Percentiles rank a stretch among this genome's conserved stretches.
Conservation (phyloP, 1,140 invertebrate species). For the Dinothrombium tinctorium region DNA sequence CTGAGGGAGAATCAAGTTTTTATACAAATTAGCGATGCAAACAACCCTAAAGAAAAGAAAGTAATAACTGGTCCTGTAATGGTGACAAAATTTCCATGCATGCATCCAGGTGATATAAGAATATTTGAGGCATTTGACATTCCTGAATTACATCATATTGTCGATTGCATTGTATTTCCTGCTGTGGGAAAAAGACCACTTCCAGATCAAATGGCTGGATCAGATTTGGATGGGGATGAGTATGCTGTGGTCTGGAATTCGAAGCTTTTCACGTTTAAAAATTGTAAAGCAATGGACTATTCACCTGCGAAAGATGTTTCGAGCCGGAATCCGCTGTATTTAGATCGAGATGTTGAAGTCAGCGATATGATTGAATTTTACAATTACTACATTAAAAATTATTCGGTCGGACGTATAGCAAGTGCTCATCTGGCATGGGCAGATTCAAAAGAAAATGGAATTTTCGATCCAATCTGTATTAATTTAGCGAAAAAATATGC, state of each 20-base stretch:
- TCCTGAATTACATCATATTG: conserved; percentile 18
- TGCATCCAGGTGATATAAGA: conserved; percentile 23
- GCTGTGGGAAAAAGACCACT: conserved; percentile 21
- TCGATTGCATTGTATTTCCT: conserved; percentile 25
- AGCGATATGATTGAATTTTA: conserved; percentile 18
- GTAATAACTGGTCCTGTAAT: conserved; percentile 11
- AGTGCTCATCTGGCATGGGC: conserved; percentile 17
- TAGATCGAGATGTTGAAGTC: conserved; percentile 5
- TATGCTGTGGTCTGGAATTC: conserved; percentile 15
- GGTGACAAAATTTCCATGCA: conserved; percentile 22
- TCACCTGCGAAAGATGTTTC: background rate
- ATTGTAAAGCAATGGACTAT: conserved; percentile 13
- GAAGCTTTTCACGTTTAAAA: conserved; percentile 9
- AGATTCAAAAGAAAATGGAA: conserved; percentile 14
- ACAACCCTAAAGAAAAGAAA: conserved; percentile 11
- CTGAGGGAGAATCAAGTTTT: too few species aligned
- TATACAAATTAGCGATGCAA: too few species aligned
- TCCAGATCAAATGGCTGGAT: conserved; percentile 24
- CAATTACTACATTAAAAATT: conserved; percentile 17
- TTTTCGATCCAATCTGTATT: conserved; percentile 13
- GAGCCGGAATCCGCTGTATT: background rate
- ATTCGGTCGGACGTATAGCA: conserved; percentile 19
- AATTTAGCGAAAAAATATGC: conserved; percentile 16
- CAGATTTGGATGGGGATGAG: conserved; percentile 17
- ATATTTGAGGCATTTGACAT: conserved; percentile 21